phyloP scores from a whole-genome alignment of 1,140 invertebrate genomes.

The Ceratina japonica region DNA sequence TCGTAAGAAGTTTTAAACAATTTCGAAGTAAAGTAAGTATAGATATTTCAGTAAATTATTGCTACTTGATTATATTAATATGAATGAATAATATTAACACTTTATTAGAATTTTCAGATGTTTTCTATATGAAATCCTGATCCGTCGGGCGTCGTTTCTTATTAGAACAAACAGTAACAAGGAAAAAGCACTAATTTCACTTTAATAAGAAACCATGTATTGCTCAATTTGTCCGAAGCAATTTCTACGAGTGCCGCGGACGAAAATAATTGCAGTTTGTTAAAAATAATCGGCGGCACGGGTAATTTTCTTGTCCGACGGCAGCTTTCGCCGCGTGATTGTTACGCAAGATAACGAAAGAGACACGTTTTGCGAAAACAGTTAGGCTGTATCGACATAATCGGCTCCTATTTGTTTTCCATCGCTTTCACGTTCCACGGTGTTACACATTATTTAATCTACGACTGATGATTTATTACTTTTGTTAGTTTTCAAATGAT shows the following conservation, averaged over 20 bases:
- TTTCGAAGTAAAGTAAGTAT: no score
- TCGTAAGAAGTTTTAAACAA: no score
- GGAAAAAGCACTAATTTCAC: not conserved
- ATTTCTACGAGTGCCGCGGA: not conserved
- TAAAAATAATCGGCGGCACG: not conserved
- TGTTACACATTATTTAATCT: no score
- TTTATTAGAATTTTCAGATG: not conserved
- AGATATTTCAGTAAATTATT: no score
- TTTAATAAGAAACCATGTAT: not conserved
- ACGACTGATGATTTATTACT: no score
- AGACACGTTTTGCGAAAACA: not conserved
- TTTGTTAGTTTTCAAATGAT: no score
- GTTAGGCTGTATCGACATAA: not conserved
- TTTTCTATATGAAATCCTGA: not conserved
- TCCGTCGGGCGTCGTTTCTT: conserved; percentile 9
- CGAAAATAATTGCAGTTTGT: not conserved
- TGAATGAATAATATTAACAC: no score
- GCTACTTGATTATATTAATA: no score
- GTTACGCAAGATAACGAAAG: not conserved
- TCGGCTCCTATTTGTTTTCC: no score
- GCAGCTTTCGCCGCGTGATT: conserved; percentile 16
- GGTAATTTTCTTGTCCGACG: conserved; percentile 15
- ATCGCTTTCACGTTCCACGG: no score
- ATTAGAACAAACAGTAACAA: no score
- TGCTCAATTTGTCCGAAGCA: no score